Conservation (phyloP, 1,140 invertebrate genomes). For the Rhyzopertha dominica region DNA sequence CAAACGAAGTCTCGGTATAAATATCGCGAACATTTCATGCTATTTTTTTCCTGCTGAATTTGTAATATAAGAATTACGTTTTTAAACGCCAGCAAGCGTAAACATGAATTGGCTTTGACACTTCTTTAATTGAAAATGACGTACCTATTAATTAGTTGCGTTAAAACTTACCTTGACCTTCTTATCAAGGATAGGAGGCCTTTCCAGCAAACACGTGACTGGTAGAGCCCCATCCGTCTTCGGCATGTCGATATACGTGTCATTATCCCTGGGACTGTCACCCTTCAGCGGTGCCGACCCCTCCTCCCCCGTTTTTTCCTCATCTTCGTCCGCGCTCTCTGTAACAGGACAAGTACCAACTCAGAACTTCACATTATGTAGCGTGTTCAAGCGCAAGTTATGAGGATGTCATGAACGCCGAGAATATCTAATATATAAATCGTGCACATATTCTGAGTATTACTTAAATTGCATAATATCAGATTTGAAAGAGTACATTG, state of each 20-base stretch:
- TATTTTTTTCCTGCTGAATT: no score
- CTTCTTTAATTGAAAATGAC: background rate
- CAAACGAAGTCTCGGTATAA: no score
- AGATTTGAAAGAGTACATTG: no score
- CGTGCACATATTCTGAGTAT: no score
- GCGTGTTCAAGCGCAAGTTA: no score
- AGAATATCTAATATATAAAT: no score
- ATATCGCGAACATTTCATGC: no score
- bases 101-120: background rate
- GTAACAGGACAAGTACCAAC: conserved; percentile 23
- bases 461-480: no score
- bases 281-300: conserved; percentile 29
- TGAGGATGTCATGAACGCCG: no score
- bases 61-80: no score
- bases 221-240: conserved; percentile 23
- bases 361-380: no score
- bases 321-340: conserved; percentile 47
- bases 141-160: background rate
- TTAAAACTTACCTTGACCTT: conserved; percentile 57
- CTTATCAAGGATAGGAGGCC: conserved; percentile 51
- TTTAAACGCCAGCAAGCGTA: no score
- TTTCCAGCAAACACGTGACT: conserved; percentile 45
- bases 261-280: conserved; percentile 41
- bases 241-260: conserved; percentile 38
- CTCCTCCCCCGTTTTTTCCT: conserved; percentile 40